Percentiles rank a stretch among this genome's conserved stretches.
These are phyloP conservation scores for Mythimna loreyi DNA, from an alignment of 2,888 invertebrate genomes.

Conservation along the genomic window DNA sequence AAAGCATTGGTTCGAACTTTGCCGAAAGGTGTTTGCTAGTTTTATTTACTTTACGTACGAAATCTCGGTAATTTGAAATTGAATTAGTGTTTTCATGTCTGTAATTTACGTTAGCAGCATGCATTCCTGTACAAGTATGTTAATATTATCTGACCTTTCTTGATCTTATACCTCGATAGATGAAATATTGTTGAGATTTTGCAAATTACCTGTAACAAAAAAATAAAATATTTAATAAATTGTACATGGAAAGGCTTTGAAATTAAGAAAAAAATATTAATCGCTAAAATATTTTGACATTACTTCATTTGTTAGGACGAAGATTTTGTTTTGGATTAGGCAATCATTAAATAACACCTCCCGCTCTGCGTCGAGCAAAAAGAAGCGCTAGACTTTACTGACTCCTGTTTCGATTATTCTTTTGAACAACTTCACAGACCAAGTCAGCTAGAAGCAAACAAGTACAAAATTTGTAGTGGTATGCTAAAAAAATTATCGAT, in stretches of 20 bases:
- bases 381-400: too few species aligned
- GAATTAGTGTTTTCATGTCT: background rate
- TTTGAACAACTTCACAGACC: too few species aligned
- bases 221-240: slow-evolving; percentile 22
- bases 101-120: background rate
- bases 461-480: background rate
- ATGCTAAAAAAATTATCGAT: background rate
- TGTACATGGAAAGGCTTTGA: background rate
- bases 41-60: background rate
- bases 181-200: slow-evolving; percentile 19
- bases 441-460: background rate
- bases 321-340: too few species aligned
- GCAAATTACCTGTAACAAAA: slow-evolving; percentile 57
- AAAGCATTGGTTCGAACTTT: slow-evolving; percentile 11
- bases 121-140: slow-evolving; percentile 1
- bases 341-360: too few species aligned
- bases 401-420: too few species aligned
- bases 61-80: background rate
- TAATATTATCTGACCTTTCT: slow-evolving; percentile 42
- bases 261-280: too few species aligned
- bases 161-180: slow-evolving; percentile 18
- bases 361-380: too few species aligned
- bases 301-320: too few species aligned
- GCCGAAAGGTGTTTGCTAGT: background rate
- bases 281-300: too few species aligned